These are phyloP conservation scores for Ammospiza nelsoni DNA, from an alignment of 2,113 vertebrate genomes.

Conservation along the genomic window DNA sequence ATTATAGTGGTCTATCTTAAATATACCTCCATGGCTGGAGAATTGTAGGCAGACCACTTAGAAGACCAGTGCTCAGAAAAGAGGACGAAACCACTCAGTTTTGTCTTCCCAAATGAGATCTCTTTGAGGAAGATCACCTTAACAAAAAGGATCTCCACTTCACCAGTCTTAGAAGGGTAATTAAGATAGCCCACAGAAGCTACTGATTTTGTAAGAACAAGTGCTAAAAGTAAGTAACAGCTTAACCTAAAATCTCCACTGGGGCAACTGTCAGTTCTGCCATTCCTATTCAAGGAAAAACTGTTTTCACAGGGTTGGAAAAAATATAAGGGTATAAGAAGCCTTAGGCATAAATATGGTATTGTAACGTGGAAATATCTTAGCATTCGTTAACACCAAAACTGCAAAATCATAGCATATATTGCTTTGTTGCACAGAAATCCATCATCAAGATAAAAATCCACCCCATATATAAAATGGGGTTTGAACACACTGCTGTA, in stretches of 20 bases:
- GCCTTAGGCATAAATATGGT: not conserved
- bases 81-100: not conserved
- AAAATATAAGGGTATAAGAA: not conserved
- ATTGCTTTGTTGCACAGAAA: constrained; percentile 49
- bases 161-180: not conserved
- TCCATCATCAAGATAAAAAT: not conserved
- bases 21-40: not conserved
- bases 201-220: not conserved
- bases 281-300: not conserved
- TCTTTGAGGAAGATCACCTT: not conserved
- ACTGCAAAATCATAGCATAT: constrained; percentile 3
- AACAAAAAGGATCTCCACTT: not conserved
- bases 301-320: not conserved
- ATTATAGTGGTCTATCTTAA: not conserved
- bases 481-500: not conserved
- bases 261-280: not conserved
- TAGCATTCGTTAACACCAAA: constrained; percentile 18
- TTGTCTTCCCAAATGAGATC: not conserved
- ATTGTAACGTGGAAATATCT: constrained; percentile 15
- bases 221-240: not conserved
- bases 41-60: not conserved
- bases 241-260: not conserved
- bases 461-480: not conserved
- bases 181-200: not conserved
- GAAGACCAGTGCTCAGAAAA: not conserved